Evolutionary conservation across 2,797 vertebrate species (phyloP).

Genomic region (Pelobates cultripes): DNA sequence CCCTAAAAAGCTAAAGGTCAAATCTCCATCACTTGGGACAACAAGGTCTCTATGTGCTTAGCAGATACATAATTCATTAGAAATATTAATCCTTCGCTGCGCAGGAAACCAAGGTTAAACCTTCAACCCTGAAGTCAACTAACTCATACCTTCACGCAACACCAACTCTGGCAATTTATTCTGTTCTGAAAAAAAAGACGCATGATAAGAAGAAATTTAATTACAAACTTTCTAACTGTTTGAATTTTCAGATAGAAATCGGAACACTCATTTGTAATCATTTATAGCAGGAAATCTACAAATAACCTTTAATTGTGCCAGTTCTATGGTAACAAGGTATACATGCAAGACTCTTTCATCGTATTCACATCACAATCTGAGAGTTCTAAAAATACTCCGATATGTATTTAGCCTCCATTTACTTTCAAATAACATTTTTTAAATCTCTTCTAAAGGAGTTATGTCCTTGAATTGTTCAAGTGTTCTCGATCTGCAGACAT

Average conservation of each 20-base stretch:
- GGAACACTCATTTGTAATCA: constrained; percentile 45
- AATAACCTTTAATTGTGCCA: constrained; percentile 32
- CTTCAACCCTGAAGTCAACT: not conserved
- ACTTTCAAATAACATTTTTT: constrained; percentile 3
- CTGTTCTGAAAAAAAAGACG: not conserved
- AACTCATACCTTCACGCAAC: constrained; percentile 11
- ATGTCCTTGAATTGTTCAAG: not conserved
- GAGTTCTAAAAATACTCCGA: constrained; percentile 6
- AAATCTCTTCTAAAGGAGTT: constrained; percentile 10
- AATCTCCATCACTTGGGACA: not conserved
- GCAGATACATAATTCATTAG: not conserved
- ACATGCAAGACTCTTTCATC: not conserved
- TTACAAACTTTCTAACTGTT: constrained; percentile 31
- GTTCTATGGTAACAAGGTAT: constrained; percentile 33
- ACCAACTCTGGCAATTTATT: constrained; percentile 1
- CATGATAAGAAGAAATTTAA: constrained; percentile 40
- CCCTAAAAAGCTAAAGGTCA: not conserved
- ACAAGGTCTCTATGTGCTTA: not conserved
- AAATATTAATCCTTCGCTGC: not conserved
- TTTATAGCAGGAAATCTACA: constrained; percentile 19
- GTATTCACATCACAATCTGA: constrained; percentile 12
- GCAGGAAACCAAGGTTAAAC: constrained; percentile 34
- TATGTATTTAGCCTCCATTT: constrained; percentile 8
- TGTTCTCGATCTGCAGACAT: not conserved
- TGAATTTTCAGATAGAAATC: constrained; percentile 36